Base-by-base conservation (phyloP, 2,888 invertebrate species). In the Agriotes lineatus region DNA sequence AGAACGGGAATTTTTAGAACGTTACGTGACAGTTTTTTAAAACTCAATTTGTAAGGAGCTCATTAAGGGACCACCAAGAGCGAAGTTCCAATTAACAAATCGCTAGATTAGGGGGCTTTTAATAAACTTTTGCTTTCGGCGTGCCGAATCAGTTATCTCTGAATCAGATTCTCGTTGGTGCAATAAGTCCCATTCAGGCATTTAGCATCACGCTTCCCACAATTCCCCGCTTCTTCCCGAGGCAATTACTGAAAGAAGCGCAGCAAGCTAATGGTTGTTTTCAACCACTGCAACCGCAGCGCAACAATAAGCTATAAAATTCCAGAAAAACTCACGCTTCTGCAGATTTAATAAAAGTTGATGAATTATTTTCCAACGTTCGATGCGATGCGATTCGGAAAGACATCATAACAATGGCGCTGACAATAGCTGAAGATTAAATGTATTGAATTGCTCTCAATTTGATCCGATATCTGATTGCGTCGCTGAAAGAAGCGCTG, bases 391-490 rank as follows among this genome's bases (percentile, higher is more conserved):
- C 54, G 39, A 22, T 58, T 54, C n/a, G 33, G 44, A 59, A 42
- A 63, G 63, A 54, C 50, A 52, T 64, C 45, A 58, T 61, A 65
- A 69, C 64, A 69, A 64, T 65, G 39, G 60, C 33, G 50, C 61
- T 45, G 60, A 58, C 63, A 65, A 65, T 65, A 45, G 62, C 16
- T 12, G 25, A 63, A 68, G 59, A 69, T 65, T 64, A 69, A 64
- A 60, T 65, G 54, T 65, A 69, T 69, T 57, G 69, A 60, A 65
- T 65, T 56, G 60, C 64, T 69, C 65, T 65, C 64, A 65, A 64
- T 69, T 69, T 65, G 64, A 65, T 65, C 64, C 61, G 54, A 60
- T 69, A 57, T 54, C 69, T 64, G 69, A 69, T 69, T 69, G 65
- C 59, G 57, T 56, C 59, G 37, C 19, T 65, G 50, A 69, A 65